Conservation (phyloP, 2,888 invertebrate species). For the Sphinx pinastri region DNA sequence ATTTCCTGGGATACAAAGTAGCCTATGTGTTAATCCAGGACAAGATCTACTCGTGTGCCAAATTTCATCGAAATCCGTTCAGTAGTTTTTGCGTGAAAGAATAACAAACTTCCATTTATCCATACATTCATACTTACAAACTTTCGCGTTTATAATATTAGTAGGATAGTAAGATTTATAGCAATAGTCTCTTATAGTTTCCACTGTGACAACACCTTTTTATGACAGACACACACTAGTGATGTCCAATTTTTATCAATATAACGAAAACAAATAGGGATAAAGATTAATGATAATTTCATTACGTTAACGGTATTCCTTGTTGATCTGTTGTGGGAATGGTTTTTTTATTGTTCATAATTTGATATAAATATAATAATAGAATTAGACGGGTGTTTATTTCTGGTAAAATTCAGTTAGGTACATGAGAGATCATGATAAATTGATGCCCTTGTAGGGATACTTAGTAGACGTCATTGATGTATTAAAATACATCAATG, state of each 20-base stretch:
- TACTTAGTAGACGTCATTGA: too few species aligned
- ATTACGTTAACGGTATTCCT: slow-evolving; percentile 52
- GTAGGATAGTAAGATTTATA: too few species aligned
- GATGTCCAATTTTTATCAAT: slow-evolving; percentile 67
- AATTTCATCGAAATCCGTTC: too few species aligned
- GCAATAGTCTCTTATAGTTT: not conserved
- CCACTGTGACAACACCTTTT: slow-evolving; percentile 1
- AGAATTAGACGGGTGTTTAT: slow-evolving; percentile 9
- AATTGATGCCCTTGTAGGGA: not conserved
- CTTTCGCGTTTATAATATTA: too few species aligned
- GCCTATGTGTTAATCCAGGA: too few species aligned
- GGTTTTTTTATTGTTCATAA: slow-evolving; percentile 32
- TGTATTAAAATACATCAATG: too few species aligned
- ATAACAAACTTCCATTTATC: too few species aligned
- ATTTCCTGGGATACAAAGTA: too few species aligned
- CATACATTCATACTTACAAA: too few species aligned
- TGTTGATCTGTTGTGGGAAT: slow-evolving; percentile 30
- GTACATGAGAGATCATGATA: not conserved
- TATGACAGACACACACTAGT: slow-evolving; percentile 42
- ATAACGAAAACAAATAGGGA: slow-evolving; percentile 55
- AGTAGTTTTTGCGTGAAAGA: too few species aligned
- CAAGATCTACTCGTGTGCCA: too few species aligned
- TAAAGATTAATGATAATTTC: slow-evolving; percentile 64
- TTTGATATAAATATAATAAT: not conserved
- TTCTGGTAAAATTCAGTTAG: too few species aligned